phyloP scores from a whole-genome alignment of 2,888 invertebrate species.

The Dinocampus coccinellae region DNA sequence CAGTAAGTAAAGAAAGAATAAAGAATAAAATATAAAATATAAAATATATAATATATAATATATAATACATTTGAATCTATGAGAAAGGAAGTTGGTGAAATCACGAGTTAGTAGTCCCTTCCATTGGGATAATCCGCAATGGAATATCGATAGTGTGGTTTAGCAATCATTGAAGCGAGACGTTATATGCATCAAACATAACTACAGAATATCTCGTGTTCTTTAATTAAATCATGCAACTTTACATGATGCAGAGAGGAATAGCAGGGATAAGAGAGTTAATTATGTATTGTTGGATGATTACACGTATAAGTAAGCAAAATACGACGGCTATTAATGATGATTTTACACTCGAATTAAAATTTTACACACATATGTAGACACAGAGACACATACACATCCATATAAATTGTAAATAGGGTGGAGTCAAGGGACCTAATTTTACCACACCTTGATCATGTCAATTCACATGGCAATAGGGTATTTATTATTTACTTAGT shows the following conservation, averaged over 20 bases:
- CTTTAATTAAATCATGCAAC: slow-evolving; percentile 35
- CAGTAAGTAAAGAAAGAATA: not conserved
- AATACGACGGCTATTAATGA: slow-evolving; percentile 29
- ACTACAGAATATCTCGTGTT: slow-evolving; percentile 12
- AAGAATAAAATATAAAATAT: too few species aligned
- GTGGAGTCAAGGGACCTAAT: slow-evolving; percentile 46
- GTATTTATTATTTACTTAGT: slow-evolving; percentile 36
- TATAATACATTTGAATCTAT: slow-evolving; percentile 17
- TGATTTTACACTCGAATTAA: not conserved
- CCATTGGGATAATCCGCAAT: not conserved
- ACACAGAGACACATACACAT: not conserved
- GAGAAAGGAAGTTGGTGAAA: slow-evolving; percentile 35
- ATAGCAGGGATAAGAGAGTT: slow-evolving; percentile 19
- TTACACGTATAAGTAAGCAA: not conserved
- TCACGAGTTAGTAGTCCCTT: slow-evolving; percentile 18
- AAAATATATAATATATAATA: too few species aligned
- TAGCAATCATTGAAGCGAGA: slow-evolving; percentile 20
- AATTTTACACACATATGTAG: not conserved
- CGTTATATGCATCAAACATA: not conserved
- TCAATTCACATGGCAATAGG: slow-evolving; percentile 29
- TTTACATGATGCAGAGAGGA: not conserved
- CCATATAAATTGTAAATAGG: slow-evolving; percentile 25
- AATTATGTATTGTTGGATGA: slow-evolving; percentile 23
- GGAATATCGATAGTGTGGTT: slow-evolving; percentile 25
- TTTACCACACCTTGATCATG: slow-evolving; percentile 41